Evolutionary conservation across 2,797 vertebrate species (phyloP).

Genomic region (Sebastes taczanowskii): DNA sequence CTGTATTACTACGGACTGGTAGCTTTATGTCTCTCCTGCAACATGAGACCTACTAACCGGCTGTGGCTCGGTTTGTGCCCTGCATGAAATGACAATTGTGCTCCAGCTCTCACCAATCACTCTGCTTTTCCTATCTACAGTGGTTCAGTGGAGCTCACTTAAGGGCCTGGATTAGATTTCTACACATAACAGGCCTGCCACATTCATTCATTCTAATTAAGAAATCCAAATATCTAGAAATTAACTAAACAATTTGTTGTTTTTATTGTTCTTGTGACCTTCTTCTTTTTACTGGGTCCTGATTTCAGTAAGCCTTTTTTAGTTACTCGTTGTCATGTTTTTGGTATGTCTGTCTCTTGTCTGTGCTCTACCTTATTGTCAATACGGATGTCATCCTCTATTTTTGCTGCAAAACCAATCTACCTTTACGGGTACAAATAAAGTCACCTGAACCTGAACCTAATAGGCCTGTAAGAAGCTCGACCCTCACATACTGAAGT

Average conservation of each 20-base stretch:
- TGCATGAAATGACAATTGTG: constrained; percentile 34
- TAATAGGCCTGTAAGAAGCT: neutral
- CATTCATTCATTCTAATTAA: neutral
- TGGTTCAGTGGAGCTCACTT: neutral
- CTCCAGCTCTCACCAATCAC: constrained; percentile 44
- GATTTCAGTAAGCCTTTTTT: too few species aligned
- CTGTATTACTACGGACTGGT: neutral
- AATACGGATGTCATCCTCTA: too few species aligned
- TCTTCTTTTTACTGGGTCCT: too few species aligned
- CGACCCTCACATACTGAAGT: neutral
- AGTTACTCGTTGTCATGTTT: too few species aligned
- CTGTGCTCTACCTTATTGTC: too few species aligned
- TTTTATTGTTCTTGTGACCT: neutral
- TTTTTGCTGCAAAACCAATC: too few species aligned
- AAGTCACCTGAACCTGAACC: too few species aligned
- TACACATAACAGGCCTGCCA: neutral
- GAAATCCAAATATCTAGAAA: neutral
- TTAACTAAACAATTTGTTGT: neutral
- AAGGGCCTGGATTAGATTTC: neutral
- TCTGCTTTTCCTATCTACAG: constrained; percentile 20
- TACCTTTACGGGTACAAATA: too few species aligned
- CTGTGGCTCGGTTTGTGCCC: neutral
- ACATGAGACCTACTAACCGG: neutral
- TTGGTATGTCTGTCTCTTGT: too few species aligned
- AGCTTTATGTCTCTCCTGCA: neutral